Percentiles rank a stretch among this genome's conserved stretches.
phyloP scores from a whole-genome alignment of 2,797 vertebrate species.

The Saxicola maurus region DNA sequence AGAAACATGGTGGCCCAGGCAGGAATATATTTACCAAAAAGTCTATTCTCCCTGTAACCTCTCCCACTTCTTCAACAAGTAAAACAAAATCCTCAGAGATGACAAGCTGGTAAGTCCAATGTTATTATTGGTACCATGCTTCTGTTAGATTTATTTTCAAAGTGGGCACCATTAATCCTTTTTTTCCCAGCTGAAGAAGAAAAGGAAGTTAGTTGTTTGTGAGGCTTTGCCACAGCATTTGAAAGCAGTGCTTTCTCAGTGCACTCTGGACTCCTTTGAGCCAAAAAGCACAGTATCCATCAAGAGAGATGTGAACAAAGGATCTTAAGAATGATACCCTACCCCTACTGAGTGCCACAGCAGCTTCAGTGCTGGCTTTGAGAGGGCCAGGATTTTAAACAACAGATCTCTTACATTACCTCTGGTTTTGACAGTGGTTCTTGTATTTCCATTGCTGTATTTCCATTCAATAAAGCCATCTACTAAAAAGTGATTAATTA shows the following conservation, averaged over 20 bases:
- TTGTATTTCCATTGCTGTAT: background rate
- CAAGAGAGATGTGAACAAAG: background rate
- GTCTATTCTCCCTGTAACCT: background rate
- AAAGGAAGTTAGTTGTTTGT: background rate
- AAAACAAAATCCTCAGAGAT: background rate
- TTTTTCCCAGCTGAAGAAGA: background rate
- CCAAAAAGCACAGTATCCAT: background rate
- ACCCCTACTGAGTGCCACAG: background rate
- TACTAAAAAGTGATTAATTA: background rate
- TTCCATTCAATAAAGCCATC: background rate
- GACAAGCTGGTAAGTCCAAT: background rate
- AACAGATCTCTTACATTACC: background rate
- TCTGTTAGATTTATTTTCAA: background rate
- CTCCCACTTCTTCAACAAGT: background rate
- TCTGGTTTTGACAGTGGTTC: background rate
- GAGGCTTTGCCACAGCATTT: background rate
- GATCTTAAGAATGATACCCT: background rate
- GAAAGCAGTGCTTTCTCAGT: background rate
- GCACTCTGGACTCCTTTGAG: background rate
- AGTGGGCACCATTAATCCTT: background rate
- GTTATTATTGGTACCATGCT: background rate
- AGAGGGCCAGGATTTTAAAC: background rate
- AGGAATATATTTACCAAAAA: background rate
- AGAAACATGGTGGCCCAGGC: background rate
- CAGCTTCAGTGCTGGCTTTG: background rate